Evolutionary conservation across 2,113 vertebrate species (phyloP).

Genomic region (Polyodon spathula): DNA sequence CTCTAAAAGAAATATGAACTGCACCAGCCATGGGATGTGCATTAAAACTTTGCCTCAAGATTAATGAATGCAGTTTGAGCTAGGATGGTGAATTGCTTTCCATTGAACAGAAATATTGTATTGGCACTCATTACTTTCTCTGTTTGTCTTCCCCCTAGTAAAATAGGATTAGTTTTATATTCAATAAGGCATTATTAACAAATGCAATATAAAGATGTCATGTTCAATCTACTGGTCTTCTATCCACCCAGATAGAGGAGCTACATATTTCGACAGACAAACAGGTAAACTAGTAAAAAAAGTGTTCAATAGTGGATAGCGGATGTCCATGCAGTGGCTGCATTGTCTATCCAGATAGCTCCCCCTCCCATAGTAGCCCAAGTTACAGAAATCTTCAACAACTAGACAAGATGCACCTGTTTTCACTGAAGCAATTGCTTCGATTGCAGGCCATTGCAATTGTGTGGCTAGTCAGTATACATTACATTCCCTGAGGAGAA

Average conservation of each 20-base stretch:
- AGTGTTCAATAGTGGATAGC: no score
- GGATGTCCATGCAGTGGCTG: no score
- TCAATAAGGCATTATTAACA: slow-evolving; percentile 20
- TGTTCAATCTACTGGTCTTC: slow-evolving; percentile 16
- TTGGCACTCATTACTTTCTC: slow-evolving; percentile 23
- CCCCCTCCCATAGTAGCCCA: no score
- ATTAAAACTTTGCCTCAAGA: slow-evolving; percentile 65
- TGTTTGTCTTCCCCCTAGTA: slow-evolving; percentile 4
- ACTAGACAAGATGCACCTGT: no score
- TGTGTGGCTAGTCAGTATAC: no score
- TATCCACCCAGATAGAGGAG: neutral
- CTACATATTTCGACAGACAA: no score
- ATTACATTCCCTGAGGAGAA: neutral
- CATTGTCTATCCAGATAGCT: no score
- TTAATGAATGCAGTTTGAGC: slow-evolving; percentile 62
- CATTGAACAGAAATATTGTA: slow-evolving; percentile 24
- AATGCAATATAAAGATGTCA: slow-evolving; percentile 20
- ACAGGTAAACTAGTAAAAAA: no score
- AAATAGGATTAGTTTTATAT: slow-evolving; percentile 14
- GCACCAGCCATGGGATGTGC: slow-evolving; percentile 68
- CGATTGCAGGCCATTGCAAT: no score
- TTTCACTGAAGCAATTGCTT: no score
- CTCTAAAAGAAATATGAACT: slow-evolving; percentile 65
- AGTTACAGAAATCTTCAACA: no score
- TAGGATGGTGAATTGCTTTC: slow-evolving; percentile 31